A percentile compares a stretch with the other conserved stretches of the same genome.
Evolutionary conservation across 2,113 vertebrate species (phyloP).

Genomic region (Cacatua alba): DNA sequence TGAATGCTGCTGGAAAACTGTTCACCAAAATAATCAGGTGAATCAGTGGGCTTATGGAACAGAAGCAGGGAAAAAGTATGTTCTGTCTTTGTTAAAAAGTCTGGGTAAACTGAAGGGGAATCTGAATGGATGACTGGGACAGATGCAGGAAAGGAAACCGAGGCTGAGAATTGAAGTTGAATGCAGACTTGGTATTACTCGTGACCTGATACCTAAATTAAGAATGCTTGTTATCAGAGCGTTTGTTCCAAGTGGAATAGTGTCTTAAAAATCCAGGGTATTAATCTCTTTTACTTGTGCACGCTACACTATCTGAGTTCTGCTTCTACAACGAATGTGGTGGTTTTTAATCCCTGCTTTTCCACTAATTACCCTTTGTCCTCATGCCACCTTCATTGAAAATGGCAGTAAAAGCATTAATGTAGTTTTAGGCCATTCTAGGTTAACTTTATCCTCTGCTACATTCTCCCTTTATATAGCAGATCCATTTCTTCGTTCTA

Average conservation of each 20-base stretch:
- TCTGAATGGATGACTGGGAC: neutral
- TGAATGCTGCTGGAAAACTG: neutral
- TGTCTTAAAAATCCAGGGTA: neutral
- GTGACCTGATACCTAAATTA: neutral
- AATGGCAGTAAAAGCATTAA: neutral
- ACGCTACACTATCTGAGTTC: neutral
- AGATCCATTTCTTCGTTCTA: neutral
- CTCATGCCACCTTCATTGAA: neutral
- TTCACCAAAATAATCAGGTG: neutral
- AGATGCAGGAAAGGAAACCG: neutral
- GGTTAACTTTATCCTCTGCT: neutral
- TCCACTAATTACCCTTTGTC: slow-evolving; percentile 15
- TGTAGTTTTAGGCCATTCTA: neutral
- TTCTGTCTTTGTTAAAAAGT: neutral
- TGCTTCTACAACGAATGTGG: neutral
- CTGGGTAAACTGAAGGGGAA: neutral
- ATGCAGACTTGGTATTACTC: neutral
- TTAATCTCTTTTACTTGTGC: neutral
- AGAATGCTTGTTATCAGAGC: neutral
- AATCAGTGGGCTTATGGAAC: neutral
- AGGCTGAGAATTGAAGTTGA: neutral
- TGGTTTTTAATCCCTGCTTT: neutral
- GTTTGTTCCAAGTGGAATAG: neutral
- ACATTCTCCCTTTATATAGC: neutral
- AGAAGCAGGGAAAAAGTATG: neutral